phyloP scores from a whole-genome alignment of 2,113 vertebrate genomes.

The Lates calcarifer region DNA sequence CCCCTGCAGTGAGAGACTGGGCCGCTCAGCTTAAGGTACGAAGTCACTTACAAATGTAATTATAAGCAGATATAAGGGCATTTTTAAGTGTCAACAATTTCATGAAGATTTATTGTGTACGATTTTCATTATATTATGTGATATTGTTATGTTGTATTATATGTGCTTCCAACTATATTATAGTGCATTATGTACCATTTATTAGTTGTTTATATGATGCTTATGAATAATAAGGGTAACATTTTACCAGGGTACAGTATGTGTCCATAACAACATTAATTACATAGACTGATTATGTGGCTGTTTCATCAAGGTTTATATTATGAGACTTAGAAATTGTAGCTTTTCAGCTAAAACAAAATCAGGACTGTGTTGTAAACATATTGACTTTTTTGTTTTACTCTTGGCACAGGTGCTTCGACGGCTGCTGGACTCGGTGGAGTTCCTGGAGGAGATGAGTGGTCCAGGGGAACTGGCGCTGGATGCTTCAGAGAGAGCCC shows the following conservation, averaged over 20 bases:
- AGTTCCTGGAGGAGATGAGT: constrained; percentile 86
- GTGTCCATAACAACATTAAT: not conserved
- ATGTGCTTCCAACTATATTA: not conserved
- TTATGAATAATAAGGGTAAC: not conserved
- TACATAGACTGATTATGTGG: not conserved
- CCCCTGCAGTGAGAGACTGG: constrained; percentile 74
- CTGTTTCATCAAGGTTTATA: not conserved
- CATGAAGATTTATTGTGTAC: not conserved
- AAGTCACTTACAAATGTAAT: not conserved
- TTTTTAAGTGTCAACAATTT: not conserved
- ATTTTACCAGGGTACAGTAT: not conserved
- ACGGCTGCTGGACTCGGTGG: constrained; percentile 83
- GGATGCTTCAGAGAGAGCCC: constrained; percentile 73
- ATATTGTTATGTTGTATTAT: not conserved
- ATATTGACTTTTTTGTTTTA: not conserved
- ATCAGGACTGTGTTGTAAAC: not conserved
- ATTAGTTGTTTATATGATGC: not conserved
- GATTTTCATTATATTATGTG: not conserved
- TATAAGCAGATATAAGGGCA: not conserved
- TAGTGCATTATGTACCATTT: not conserved
- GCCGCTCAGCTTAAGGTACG: constrained; percentile 83
- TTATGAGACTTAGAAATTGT: not conserved
- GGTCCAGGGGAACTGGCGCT: constrained; percentile 80
- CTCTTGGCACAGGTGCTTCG: constrained; percentile 74
- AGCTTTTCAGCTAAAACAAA: not conserved